These are phyloP conservation scores for Cylindroiulus punctatus DNA, from an alignment of 2,888 invertebrate species.

Conservation along the genomic window DNA sequence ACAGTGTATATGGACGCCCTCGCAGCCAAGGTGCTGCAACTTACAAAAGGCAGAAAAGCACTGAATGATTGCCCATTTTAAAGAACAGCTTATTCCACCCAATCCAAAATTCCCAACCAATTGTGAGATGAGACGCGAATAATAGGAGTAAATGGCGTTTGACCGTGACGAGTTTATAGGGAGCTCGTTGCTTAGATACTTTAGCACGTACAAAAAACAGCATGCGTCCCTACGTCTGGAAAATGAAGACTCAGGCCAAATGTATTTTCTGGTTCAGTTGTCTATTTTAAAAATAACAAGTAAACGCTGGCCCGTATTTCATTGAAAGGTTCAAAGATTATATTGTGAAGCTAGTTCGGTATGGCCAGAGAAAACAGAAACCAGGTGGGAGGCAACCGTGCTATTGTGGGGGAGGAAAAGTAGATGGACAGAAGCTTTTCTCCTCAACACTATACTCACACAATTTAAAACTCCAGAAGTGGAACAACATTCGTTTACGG, in stretches of 20 bases:
- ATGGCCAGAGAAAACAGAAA: not conserved
- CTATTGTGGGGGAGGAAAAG: not conserved
- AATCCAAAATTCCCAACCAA: conserved; percentile 4
- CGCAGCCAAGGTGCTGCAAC: not conserved
- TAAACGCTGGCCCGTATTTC: conserved; percentile 27
- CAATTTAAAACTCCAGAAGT: not conserved
- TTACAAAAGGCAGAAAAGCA: not conserved
- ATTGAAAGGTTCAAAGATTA: conserved; percentile 31
- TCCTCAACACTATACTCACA: not conserved
- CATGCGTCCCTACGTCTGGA: not conserved
- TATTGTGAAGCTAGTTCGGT: not conserved
- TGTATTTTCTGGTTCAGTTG: conserved; percentile 29
- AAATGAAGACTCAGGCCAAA: not conserved
- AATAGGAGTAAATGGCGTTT: conserved; percentile 30
- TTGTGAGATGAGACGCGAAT: conserved; percentile 1
- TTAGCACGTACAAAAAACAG: not conserved
- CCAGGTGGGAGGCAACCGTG: not conserved
- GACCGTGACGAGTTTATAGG: conserved; percentile 22
- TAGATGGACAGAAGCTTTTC: not conserved
- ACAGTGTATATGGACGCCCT: not conserved
- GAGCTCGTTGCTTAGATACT: conserved; percentile 4
- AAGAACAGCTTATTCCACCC: not conserved
- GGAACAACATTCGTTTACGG: not conserved
- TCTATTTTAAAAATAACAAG: conserved; percentile 36
- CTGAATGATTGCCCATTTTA: conserved; percentile 11